These are phyloP conservation scores for Canis aureus DNA, from an alignment of 2,113 vertebrate genomes.

Conservation along the genomic window DNA sequence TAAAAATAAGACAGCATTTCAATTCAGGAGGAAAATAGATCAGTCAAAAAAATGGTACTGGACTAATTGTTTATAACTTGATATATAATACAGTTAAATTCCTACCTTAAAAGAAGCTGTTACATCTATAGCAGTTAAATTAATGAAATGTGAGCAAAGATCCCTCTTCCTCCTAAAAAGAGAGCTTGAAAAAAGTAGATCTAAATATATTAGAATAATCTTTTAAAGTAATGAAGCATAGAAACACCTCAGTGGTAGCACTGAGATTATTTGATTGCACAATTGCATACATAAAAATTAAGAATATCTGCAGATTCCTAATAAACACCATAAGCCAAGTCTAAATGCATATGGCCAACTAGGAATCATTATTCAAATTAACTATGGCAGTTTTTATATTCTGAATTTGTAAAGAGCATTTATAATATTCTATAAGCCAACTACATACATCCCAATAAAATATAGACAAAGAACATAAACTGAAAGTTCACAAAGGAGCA, in stretches of 20 bases:
- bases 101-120: neutral
- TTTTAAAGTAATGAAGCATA: constrained; percentile 8
- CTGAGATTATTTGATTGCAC: neutral
- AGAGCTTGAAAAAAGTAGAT: neutral
- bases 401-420: constrained; percentile 28
- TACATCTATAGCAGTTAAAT: neutral
- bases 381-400: constrained; percentile 1
- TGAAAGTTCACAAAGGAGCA: neutral
- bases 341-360: neutral
- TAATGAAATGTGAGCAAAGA: neutral
- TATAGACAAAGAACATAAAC: neutral
- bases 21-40: neutral
- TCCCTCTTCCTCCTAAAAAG: neutral
- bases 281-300: neutral
- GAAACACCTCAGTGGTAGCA: neutral
- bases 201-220: neutral
- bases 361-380: constrained; percentile 36
- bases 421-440: constrained; percentile 18
- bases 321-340: neutral
- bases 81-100: neutral
- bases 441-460: neutral
- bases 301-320: neutral
- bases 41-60: neutral
- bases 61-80: neutral
- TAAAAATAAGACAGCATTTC: neutral